Evolutionary conservation across 2,113 vertebrate genomes (phyloP).

Genomic region (Hyperopisus bebe): DNA sequence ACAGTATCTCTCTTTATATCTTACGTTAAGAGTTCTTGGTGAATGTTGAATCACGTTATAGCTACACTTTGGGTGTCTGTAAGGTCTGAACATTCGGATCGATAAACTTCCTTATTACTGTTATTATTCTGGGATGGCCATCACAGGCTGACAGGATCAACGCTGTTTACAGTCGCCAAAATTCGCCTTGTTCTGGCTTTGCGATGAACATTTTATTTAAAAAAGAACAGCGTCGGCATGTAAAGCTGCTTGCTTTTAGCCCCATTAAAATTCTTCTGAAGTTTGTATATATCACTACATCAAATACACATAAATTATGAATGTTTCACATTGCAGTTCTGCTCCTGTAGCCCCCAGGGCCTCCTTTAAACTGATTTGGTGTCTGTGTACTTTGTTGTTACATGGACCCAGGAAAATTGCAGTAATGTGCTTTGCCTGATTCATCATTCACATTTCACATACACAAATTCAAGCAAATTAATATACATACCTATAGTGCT

Average conservation of each 20-base stretch:
- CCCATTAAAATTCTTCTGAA: conserved; percentile 72
- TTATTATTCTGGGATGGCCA: background rate
- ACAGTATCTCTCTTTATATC: conserved; percentile 64
- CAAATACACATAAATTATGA: conserved; percentile 74
- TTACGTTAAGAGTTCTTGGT: conserved; percentile 58
- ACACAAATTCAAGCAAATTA: conserved; percentile 52
- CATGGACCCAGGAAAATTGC: conserved; percentile 62
- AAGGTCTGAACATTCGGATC: conserved; percentile 52
- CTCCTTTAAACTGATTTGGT: conserved; percentile 65
- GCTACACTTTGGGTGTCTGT: conserved; percentile 47
- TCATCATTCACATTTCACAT: conserved; percentile 59
- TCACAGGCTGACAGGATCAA: background rate
- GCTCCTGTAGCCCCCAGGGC: conserved; percentile 62
- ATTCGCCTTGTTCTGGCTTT: conserved; percentile 41
- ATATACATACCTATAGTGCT: conserved; percentile 54
- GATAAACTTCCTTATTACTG: conserved; percentile 47
- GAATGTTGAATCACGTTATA: conserved; percentile 46
- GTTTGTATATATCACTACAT: conserved; percentile 71
- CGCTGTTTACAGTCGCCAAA: conserved; percentile 41
- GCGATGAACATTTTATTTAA: conserved; percentile 43
- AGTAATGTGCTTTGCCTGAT: conserved; percentile 61
- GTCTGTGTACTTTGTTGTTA: conserved; percentile 68
- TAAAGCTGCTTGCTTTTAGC: conserved; percentile 50
- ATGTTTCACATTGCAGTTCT: conserved; percentile 66
- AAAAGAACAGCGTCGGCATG: conserved; percentile 51